Conservation (phyloP, 2,888 invertebrate species). For the Lymantria monacha region DNA sequence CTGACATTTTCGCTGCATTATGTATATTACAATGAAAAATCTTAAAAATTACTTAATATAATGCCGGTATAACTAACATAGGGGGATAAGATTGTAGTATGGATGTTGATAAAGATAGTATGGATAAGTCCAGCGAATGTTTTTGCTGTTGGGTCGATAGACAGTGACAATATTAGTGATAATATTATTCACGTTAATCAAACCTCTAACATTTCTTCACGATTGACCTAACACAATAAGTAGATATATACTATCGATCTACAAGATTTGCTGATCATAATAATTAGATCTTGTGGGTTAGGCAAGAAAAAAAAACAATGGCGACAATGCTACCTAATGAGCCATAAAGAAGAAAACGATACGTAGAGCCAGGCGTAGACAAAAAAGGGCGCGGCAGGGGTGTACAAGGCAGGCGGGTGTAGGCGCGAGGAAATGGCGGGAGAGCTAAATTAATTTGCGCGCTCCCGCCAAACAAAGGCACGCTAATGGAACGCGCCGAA, state of each 20-base stretch:
- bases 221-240: slow-evolving; percentile 24
- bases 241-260: slow-evolving; percentile 35
- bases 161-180: too few relatives aligned
- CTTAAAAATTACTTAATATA: too few relatives aligned
- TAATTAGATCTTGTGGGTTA: slow-evolving; percentile 75
- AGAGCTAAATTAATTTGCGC: slow-evolving; percentile 83
- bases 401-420: slow-evolving; percentile 51
- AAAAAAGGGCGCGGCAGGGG: slow-evolving; percentile 76
- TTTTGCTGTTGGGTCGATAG: too few relatives aligned
- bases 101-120: too few relatives aligned
- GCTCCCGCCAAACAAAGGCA: slow-evolving; percentile 82
- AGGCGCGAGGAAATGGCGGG: slow-evolving; percentile 77
- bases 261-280: slow-evolving; percentile 67
- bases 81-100: too few relatives aligned
- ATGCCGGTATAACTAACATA: too few relatives aligned
- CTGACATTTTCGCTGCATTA: too few relatives aligned
- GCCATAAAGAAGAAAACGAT: slow-evolving; percentile 83
- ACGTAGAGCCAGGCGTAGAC: slow-evolving; percentile 82
- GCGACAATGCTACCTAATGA: slow-evolving; percentile 81
- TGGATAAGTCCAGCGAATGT: too few relatives aligned
- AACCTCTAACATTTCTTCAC: slow-evolving; percentile 1
- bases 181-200: neutral
- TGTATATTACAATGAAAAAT: too few relatives aligned
- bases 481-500: slow-evolving; percentile 83
- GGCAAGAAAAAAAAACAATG: slow-evolving; percentile 75